These are phyloP conservation scores for Tamias sibiricus DNA, from an alignment of 2,113 vertebrate species.

Conservation along the genomic window DNA sequence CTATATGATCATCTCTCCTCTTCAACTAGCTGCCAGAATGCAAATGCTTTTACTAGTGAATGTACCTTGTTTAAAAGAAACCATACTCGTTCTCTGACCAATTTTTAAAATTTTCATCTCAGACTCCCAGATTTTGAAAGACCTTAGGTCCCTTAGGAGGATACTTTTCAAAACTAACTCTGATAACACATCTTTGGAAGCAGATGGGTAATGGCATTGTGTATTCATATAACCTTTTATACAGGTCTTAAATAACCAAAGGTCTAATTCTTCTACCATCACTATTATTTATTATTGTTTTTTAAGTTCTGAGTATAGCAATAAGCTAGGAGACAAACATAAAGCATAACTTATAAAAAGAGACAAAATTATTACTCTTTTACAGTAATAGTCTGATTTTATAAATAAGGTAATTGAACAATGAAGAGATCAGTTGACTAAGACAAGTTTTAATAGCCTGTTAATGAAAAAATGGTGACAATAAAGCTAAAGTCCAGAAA, in stretches of 20 bases:
- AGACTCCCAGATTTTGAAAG: background rate
- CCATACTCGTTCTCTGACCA: background rate
- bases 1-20: constrained; percentile 10
- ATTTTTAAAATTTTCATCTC: constrained; percentile 21
- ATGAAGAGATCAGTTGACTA: background rate
- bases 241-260: background rate
- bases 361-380: background rate
- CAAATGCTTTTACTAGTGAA: constrained; percentile 50
- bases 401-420: background rate
- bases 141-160: background rate
- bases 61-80: constrained; percentile 17
- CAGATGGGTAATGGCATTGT: background rate
- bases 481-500: background rate
- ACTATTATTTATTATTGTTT: background rate
- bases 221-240: background rate
- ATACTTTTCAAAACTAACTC: background rate
- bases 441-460: background rate
- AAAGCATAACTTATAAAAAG: background rate
- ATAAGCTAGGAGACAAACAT: background rate
- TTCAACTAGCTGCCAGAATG: constrained; percentile 35
- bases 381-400: background rate
- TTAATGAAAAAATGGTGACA: background rate
- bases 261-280: background rate
- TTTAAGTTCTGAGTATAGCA: background rate
- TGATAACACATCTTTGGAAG: background rate